Percentiles rank a stretch among this genome's conserved stretches.
These are phyloP conservation scores for Taenaris catops DNA, from an alignment of 2,888 invertebrate species.

Conservation along the genomic window DNA sequence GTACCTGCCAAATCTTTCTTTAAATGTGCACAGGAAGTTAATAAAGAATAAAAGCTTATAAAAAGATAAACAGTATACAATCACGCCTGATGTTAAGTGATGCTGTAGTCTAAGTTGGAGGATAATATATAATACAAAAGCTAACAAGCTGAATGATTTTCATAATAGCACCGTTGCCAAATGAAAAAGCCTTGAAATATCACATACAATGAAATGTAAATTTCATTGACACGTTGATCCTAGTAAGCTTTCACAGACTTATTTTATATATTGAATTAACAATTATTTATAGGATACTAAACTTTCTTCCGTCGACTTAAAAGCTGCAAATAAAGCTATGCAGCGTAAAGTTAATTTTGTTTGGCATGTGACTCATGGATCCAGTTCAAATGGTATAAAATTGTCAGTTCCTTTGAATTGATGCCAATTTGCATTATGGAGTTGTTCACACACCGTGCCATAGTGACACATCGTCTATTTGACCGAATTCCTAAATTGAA, in stretches of 20 bases:
- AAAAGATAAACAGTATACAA: no score
- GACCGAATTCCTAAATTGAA: conserved; percentile 29
- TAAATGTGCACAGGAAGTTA: no score
- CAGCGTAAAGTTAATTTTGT: conserved; percentile 6
- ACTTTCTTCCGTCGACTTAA: conserved; percentile 9
- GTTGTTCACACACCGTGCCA: conserved; percentile 31
- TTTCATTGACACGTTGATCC: conserved; percentile 23
- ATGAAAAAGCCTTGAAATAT: conserved; percentile 12
- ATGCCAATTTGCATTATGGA: conserved; percentile 42
- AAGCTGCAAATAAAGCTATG: not conserved
- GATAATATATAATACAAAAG: no score
- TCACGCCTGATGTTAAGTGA: no score
- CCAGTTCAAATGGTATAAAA: conserved; percentile 37
- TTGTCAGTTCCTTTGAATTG: conserved; percentile 51
- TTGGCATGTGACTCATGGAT: conserved; percentile 22
- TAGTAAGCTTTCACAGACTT: conserved; percentile 2
- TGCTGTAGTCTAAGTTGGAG: no score
- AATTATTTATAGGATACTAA: not conserved
- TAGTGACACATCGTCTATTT: conserved; percentile 30
- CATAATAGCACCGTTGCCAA: no score
- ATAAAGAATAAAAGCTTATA: no score
- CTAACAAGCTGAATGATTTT: no score
- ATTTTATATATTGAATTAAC: not conserved
- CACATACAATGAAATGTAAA: conserved; percentile 18
- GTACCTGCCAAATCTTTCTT: no score